Evolutionary conservation across 2,113 vertebrate species (phyloP).

Genomic region (Lathamus discolor): DNA sequence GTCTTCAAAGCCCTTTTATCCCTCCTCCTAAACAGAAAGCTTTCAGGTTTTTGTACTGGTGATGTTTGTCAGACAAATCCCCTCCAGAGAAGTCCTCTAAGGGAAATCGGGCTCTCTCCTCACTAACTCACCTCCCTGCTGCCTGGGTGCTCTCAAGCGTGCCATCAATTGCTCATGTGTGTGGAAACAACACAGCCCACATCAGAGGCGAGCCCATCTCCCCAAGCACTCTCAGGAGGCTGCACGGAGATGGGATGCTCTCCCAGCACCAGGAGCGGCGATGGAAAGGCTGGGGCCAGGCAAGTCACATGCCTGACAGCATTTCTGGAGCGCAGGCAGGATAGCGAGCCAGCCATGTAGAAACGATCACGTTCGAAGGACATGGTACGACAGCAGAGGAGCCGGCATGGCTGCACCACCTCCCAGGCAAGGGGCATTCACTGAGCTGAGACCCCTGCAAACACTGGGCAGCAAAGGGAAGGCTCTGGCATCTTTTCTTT

Average conservation of each 20-base stretch:
- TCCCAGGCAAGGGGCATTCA: rapidly evolving
- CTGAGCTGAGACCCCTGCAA: not conserved
- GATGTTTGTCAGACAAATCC: not conserved
- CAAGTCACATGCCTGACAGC: not conserved
- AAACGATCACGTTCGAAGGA: not conserved
- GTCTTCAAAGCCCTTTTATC: not conserved
- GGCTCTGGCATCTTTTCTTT: rapidly evolving
- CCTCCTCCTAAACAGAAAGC: not conserved
- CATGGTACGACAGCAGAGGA: not conserved
- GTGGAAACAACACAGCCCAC: not conserved
- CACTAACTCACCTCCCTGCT: not conserved
- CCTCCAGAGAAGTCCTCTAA: not conserved
- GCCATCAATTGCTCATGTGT: not conserved
- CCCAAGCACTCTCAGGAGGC: not conserved
- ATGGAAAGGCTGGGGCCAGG: not conserved
- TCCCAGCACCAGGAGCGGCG: not conserved
- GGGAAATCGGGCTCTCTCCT: not conserved
- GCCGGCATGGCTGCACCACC: rapidly evolving
- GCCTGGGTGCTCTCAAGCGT: not conserved
- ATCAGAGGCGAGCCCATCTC: not conserved
- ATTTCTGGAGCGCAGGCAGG: not conserved
- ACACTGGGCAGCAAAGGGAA: rapidly evolving
- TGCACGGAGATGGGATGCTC: not conserved
- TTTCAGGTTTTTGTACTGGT: not conserved
- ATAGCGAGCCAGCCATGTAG: rapidly evolving